phyloP scores from a whole-genome alignment of 1,140 invertebrate genomes.

The Ptiloglossa arizonensis region DNA sequence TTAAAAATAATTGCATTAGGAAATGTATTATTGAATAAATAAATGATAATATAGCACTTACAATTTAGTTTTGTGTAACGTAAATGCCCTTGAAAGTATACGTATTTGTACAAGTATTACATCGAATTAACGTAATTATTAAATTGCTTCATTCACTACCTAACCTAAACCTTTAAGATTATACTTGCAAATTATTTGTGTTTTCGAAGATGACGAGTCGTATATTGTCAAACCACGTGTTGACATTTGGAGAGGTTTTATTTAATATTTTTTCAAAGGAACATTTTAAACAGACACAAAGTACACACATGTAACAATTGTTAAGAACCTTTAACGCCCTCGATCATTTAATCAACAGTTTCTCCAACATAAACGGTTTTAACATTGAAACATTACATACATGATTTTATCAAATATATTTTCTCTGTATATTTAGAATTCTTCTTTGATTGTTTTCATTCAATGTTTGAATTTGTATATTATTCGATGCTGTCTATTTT shows the following conservation, averaged over 20 bases:
- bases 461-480: background rate
- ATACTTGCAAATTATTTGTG: conserved; percentile 15
- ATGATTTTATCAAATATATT: background rate
- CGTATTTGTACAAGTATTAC: background rate
- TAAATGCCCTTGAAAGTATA: background rate
- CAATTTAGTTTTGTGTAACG: background rate
- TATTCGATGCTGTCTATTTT: background rate
- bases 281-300: conserved; percentile 16
- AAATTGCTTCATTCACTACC: background rate
- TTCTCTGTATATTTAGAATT: background rate
- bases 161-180: conserved; percentile 22
- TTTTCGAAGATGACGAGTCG: background rate
- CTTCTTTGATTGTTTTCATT: background rate
- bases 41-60: background rate
- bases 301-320: conserved; percentile 1
- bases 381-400: too few relatives aligned
- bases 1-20: conserved; percentile 17
- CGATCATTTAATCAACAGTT: conserved; percentile 27
- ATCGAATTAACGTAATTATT: background rate
- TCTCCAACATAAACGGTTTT: conserved; percentile 34
- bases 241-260: background rate
- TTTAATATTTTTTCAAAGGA: background rate
- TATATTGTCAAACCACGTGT: background rate
- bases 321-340: conserved; percentile 29
- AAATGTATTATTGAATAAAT: background rate